Percentiles rank a stretch among this genome's conserved stretches.
Conservation (phyloP, 35 echinoderm and acorn worm genomes). For the Apostichopus japonicus region DNA sequence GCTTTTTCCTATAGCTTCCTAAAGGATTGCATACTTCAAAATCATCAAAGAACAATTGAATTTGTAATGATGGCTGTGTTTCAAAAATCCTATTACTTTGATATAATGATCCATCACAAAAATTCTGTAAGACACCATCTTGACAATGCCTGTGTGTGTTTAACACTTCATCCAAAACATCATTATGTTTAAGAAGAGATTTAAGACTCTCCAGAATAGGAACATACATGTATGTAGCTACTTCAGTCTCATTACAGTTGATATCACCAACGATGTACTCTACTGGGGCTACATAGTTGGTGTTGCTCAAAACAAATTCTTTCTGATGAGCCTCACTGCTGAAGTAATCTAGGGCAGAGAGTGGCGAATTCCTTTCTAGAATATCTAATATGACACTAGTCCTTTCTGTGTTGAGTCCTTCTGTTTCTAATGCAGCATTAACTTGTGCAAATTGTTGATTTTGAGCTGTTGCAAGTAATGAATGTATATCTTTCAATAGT, state of each 20-base stretch:
- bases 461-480: too few relatives aligned
- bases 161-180: not conserved
- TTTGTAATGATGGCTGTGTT: not conserved
- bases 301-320: conserved; percentile 18
- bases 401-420: too few relatives aligned
- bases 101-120: not conserved
- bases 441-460: not conserved
- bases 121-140: not conserved
- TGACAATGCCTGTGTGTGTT: too few relatives aligned
- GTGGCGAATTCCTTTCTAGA: conserved; percentile 4
- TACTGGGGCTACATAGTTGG: not conserved
- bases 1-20: conserved; percentile 39
- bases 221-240: too few relatives aligned
- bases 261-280: too few relatives aligned
- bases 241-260: not conserved
- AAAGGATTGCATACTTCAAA: conserved; percentile 49
- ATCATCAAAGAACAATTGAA: not conserved
- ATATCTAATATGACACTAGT: conserved; percentile 6
- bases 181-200: conserved; percentile 2
- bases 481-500: conserved; percentile 11
- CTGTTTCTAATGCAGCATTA: not conserved
- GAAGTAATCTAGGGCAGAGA: conserved; percentile 20
- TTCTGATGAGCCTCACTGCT: conserved; percentile 30
- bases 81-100: too few relatives aligned
- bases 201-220: too few relatives aligned